Evolutionary conservation across 2,113 vertebrate genomes (phyloP).

Genomic region (Taurulus bubalis): DNA sequence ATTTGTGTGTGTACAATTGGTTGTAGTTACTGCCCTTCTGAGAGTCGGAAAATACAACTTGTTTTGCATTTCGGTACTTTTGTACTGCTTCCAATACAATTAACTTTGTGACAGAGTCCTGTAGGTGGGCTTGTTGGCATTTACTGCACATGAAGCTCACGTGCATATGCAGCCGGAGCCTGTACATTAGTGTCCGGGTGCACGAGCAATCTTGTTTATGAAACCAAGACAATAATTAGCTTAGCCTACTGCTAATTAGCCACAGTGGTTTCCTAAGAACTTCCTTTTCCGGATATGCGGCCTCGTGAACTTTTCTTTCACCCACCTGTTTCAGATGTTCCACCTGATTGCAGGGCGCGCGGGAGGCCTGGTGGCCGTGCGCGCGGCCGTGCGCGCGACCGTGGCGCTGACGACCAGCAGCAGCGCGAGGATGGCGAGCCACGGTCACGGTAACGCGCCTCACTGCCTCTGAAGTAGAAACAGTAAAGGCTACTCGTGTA

Average conservation of each 20-base stretch:
- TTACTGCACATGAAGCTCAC: background rate
- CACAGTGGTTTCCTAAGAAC: background rate
- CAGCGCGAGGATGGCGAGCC: slow-evolving; percentile 71
- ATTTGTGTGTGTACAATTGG: background rate
- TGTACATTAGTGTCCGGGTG: background rate
- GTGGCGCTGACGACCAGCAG: slow-evolving; percentile 44
- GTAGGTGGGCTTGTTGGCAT: background rate
- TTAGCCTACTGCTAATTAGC: background rate
- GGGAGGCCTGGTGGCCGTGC: slow-evolving; percentile 64
- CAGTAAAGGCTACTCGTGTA: background rate
- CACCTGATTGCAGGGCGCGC: slow-evolving; percentile 64
- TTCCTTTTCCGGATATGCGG: background rate
- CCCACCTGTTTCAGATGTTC: slow-evolving; percentile 74
- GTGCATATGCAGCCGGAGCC: too few relatives aligned
- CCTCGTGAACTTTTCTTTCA: background rate
- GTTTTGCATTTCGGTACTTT: background rate
- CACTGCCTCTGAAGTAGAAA: background rate
- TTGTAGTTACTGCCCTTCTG: too few relatives aligned
- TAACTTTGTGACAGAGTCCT: background rate
- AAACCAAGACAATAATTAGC: background rate
- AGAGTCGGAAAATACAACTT: background rate
- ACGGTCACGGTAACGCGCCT: slow-evolving; percentile 42
- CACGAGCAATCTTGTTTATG: background rate
- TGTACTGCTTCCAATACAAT: background rate
- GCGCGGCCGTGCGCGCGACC: slow-evolving; percentile 49